A percentile compares a stretch with the other conserved stretches of the same genome.
Evolutionary conservation across 2,888 invertebrate species (phyloP).

Genomic region (Galerucella pusilla): DNA sequence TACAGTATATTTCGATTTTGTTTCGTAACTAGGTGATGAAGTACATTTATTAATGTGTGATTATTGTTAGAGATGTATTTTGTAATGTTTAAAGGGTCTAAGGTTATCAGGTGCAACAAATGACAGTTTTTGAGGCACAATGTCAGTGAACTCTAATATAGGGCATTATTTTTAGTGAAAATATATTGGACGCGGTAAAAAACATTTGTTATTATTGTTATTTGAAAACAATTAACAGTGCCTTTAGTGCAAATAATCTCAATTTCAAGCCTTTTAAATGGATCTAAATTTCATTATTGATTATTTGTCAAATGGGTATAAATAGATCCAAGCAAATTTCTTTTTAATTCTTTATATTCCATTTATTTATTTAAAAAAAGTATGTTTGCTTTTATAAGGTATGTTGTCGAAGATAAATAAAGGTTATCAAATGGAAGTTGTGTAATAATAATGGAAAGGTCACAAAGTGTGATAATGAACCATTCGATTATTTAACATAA

Average conservation of each 20-base stretch:
- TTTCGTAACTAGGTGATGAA: background rate
- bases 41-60: background rate
- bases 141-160: constrained; percentile 50
- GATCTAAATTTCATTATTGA: constrained; percentile 19
- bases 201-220: background rate
- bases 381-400: constrained; percentile 4
- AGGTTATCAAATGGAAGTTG: constrained; percentile 24
- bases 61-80: background rate
- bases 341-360: constrained; percentile 1
- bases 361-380: background rate
- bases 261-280: background rate
- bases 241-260: background rate
- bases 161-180: constrained; percentile 33
- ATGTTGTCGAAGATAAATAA: constrained; percentile 3
- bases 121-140: constrained; percentile 46
- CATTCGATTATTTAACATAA: constrained; percentile 35
- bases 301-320: constrained; percentile 22
- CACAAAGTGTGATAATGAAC: constrained; percentile 25
- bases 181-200: background rate
- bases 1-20: constrained; percentile 4
- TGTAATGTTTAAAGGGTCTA: constrained; percentile 38
- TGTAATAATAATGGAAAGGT: constrained; percentile 23
- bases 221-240: background rate
- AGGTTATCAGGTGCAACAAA: constrained; percentile 34
- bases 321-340: constrained; percentile 23